Percentiles rank a stretch among this genome's conserved stretches.
Conservation (phyloP, 2,797 vertebrate genomes). For the Nothura maculosa region DNA sequence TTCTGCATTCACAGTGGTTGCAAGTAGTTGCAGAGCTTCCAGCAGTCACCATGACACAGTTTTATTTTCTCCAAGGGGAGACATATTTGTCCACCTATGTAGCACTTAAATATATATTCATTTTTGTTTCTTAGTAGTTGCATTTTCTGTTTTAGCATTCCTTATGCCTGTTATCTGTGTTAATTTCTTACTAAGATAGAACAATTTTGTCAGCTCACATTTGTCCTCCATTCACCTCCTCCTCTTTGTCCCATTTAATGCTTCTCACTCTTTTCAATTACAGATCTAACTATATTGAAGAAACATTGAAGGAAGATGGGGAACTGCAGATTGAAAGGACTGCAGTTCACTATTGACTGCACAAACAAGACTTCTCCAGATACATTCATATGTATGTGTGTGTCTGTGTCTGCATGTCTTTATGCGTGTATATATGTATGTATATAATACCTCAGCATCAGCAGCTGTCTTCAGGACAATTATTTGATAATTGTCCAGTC, state of each 20-base stretch:
- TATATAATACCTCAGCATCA: not conserved
- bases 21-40: not conserved
- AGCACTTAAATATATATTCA: not conserved
- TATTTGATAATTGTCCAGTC: not conserved
- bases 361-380: not conserved
- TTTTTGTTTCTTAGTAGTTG: not conserved
- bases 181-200: not conserved
- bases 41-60: not conserved
- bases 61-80: not conserved
- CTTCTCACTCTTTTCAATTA: not conserved
- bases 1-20: conserved; percentile 13
- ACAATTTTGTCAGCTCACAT: not conserved
- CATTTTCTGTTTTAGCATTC: not conserved
- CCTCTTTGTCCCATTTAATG: not conserved
- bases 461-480: not conserved
- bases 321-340: not conserved
- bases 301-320: not conserved
- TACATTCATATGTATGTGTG: not conserved
- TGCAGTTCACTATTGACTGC: not conserved
- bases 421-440: not conserved
- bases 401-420: not conserved
- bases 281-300: not conserved
- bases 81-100: not conserved
- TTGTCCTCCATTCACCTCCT: not conserved
- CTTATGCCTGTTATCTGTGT: not conserved